Base-by-base conservation (phyloP, 2,113 vertebrate species). In the Pachyramphus minor region DNA sequence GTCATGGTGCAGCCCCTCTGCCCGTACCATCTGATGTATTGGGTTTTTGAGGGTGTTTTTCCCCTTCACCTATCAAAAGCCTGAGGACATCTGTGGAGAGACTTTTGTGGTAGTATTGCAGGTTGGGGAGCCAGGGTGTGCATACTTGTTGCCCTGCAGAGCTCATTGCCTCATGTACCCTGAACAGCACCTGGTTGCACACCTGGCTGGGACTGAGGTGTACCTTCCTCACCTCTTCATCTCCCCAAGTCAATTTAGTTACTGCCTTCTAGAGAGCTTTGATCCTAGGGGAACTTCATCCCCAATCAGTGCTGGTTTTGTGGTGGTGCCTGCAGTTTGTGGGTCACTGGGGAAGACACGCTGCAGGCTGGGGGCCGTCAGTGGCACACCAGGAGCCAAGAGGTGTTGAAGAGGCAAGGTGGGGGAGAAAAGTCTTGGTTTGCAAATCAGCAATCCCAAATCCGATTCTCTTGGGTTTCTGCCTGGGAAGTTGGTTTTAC, bases 331-430 rank as follows among this genome's bases (percentile, higher is more conserved):
- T 59, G 42, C 1, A 11, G 15, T 37, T 37, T 60, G 63, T 2
- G 5, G 52, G 42, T 60, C 0, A 0, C 41, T 44, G 5, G 0
- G 1, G 5, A 53, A 11, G 30, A 35, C 9, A 1, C 0, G 4
- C 74, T 31, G 30, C 64, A 53, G 73, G 67, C 64, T n/a, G 22
- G 0, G 0, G 60, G 59, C 37, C 39, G 5, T 41, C 1, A 0
- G 23, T 30, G 13, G 47, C 80, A 62, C 2, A 6, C 47, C 3
- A 4, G 60, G 45, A 66, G 31, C 45, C 0, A 0, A 41, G 45
- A 66, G 7, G 8, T 10, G 45, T 53, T 3, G 6, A 30, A 45
- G n/a, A 90, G 39, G 31, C 4, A 5, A 49, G 37, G 0, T 0
- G 25, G 22, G 0, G 44, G 45, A 23, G 4, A 63, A 55, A 45